phyloP scores from a whole-genome alignment of 2,797 vertebrate genomes.

The Lepilemur septentrionalis region DNA sequence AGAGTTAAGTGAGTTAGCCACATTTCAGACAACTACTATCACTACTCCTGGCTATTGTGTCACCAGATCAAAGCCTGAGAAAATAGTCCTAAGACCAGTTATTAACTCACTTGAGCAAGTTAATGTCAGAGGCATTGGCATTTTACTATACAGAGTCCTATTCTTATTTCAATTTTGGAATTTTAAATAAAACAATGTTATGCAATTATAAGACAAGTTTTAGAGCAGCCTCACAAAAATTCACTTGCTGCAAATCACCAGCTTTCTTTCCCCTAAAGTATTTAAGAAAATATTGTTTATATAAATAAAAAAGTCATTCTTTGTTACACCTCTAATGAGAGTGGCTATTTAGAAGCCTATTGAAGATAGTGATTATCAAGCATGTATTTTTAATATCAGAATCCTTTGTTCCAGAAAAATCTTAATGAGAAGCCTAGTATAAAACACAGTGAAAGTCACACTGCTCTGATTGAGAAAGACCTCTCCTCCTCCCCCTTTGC shows the following conservation, averaged over 20 bases:
- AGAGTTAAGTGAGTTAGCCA: background rate
- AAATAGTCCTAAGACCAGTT: background rate
- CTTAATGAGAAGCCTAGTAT: background rate
- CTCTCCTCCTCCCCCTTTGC: background rate
- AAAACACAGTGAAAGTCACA: background rate
- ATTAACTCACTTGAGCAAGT: background rate
- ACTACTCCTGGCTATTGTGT: background rate
- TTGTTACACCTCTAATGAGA: background rate
- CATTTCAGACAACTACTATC: background rate
- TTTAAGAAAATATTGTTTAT: background rate
- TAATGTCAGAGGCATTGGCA: background rate
- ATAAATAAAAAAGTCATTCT: slow-evolving; percentile 21
- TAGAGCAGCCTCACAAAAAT: slow-evolving; percentile 16
- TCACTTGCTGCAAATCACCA: background rate
- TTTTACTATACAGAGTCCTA: background rate
- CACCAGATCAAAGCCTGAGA: background rate
- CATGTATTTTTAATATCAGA: slow-evolving; percentile 5
- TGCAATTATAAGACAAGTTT: background rate
- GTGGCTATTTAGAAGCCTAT: background rate
- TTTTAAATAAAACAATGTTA: background rate
- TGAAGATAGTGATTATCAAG: background rate
- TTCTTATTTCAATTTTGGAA: slow-evolving; percentile 21
- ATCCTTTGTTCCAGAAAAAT: background rate
- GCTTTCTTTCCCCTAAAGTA: background rate
- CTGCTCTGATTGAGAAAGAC: background rate